phyloP scores from a whole-genome alignment of 2,113 vertebrate species.

The Ameiurus melas region DNA sequence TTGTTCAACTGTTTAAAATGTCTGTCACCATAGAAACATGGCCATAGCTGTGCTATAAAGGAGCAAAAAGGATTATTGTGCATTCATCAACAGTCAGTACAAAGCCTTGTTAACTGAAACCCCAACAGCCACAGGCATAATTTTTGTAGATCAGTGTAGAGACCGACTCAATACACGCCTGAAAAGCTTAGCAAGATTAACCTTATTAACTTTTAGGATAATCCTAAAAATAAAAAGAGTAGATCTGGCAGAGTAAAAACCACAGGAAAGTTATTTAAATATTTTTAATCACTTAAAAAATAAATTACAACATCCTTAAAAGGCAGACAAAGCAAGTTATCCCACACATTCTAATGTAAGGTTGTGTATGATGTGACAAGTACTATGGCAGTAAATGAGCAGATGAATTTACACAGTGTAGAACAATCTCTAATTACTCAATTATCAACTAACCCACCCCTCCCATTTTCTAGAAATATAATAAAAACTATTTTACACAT shows the following conservation, averaged over 20 bases:
- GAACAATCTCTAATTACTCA: constrained; percentile 4
- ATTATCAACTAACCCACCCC: neutral
- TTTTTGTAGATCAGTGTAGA: neutral
- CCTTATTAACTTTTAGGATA: neutral
- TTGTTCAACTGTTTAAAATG: constrained; percentile 53
- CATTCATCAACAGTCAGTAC: neutral
- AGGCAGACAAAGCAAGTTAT: constrained; percentile 74
- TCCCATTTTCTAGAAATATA: constrained; percentile 88
- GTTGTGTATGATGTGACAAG: constrained; percentile 4
- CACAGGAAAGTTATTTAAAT: constrained; percentile 34
- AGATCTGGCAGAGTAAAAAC: neutral
- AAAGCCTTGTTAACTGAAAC: neutral
- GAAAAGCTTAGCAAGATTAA: neutral
- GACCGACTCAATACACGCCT: neutral
- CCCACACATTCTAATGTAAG: constrained; percentile 67
- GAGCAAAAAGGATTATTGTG: constrained; percentile 29
- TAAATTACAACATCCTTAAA: constrained; percentile 97
- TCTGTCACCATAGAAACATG: constrained; percentile 49
- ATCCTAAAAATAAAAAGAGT: neutral
- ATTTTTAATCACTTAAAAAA: constrained; percentile 92
- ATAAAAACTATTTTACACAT: constrained; percentile 90
- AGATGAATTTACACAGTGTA: constrained; percentile 22
- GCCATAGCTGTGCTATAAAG: constrained; percentile 29
- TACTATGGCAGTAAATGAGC: constrained; percentile 27
- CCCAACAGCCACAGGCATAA: neutral